Evolutionary conservation across 2,113 vertebrate species (phyloP).

Genomic region (Alosa alosa): DNA sequence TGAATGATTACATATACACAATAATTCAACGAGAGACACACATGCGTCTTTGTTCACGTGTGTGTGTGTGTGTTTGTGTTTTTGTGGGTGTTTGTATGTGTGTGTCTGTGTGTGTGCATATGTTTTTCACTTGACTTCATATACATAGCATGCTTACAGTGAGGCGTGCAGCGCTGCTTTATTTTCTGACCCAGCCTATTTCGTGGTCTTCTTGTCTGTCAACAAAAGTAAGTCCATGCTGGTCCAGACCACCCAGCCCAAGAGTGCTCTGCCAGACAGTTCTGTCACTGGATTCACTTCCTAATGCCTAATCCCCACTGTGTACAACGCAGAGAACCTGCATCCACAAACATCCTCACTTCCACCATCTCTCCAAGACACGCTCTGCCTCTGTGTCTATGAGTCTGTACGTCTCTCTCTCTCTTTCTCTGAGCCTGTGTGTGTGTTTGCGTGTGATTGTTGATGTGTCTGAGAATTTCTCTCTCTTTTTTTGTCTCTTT

Average conservation of each 20-base stretch:
- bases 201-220: background rate
- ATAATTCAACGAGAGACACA: background rate
- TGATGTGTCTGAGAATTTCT: background rate
- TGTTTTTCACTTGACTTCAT: slow-evolving; percentile 28
- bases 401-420: background rate
- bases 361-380: slow-evolving; percentile 47
- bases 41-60: background rate
- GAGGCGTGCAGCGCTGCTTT: slow-evolving; percentile 14
- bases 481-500: background rate
- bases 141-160: background rate
- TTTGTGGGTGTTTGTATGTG: background rate
- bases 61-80: background rate
- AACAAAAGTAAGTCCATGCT: background rate
- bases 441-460: background rate
- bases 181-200: background rate
- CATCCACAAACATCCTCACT: slow-evolving; percentile 42
- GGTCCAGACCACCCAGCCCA: slow-evolving; percentile 32
- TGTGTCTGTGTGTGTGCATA: background rate
- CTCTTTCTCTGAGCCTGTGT: background rate
- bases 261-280: slow-evolving; percentile 9
- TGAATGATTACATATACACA: background rate
- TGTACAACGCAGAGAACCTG: slow-evolving; percentile 61
- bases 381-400: slow-evolving; percentile 38
- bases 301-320: slow-evolving; percentile 64
- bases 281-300: slow-evolving; percentile 49